A percentile compares a stretch with the other conserved stretches of the same genome.
phyloP scores from a whole-genome alignment of 2,888 invertebrate genomes.

The Anthophora plumipes region DNA sequence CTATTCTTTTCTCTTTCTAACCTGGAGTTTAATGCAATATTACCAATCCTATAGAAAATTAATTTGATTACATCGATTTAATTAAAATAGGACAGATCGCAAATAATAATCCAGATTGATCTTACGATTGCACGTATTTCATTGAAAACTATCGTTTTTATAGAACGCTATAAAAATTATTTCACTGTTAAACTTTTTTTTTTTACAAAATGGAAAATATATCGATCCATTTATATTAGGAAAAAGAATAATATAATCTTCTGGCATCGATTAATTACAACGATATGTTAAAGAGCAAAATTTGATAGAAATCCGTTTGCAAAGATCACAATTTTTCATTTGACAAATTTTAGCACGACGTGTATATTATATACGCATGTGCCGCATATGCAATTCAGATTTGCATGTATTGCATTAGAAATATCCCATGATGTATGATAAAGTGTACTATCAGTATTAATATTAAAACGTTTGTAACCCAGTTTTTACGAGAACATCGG shows the following conservation, averaged over 20 bases:
- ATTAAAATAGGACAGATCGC: not conserved
- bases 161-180: not conserved
- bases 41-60: not conserved
- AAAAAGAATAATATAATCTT: not conserved
- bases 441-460: conserved; percentile 7
- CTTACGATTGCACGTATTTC: not conserved
- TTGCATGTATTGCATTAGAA: not conserved
- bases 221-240: not conserved
- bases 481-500: conserved; percentile 1
- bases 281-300: not conserved
- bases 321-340: not conserved
- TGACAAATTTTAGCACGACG: not conserved
- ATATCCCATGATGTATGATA: not conserved
- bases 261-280: not conserved
- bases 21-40: not conserved
- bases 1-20: not conserved
- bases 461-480: not conserved
- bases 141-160: not conserved
- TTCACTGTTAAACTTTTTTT: not conserved
- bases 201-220: not conserved
- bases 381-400: not conserved
- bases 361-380: not conserved
- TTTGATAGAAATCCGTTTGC: not conserved
- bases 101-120: not conserved
- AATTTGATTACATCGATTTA: not conserved